Evolutionary conservation across 2,113 vertebrate species (phyloP).

Genomic region (Riparia riparia): DNA sequence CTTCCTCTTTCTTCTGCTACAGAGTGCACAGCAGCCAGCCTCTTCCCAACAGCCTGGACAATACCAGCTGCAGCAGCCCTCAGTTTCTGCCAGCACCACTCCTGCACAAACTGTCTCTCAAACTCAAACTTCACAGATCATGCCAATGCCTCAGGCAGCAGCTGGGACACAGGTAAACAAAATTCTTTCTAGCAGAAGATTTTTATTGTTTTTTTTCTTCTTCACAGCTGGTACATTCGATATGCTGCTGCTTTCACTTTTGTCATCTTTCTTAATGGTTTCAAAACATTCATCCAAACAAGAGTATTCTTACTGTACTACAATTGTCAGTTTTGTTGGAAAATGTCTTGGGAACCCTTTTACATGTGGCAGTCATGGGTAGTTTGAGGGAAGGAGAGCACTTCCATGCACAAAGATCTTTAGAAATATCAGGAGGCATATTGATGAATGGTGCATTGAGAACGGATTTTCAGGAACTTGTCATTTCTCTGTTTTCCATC

Average conservation of each 20-base stretch:
- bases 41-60: conserved; percentile 74
- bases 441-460: not conserved
- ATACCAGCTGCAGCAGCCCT: conserved; percentile 74
- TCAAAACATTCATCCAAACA: not conserved
- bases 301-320: not conserved
- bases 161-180: conserved; percentile 78
- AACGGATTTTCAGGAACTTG: not conserved
- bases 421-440: not conserved
- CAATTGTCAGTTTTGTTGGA: not conserved
- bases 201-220: not conserved
- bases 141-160: conserved; percentile 75
- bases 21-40: conserved; percentile 73
- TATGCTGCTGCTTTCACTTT: conserved; percentile 28
- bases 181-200: not conserved
- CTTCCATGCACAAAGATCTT: not conserved
- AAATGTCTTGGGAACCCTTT: not conserved
- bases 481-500: conserved; percentile 12
- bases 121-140: conserved; percentile 67
- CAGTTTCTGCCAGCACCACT: conserved; percentile 65
- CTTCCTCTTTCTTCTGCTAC: conserved; percentile 26
- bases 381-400: not conserved
- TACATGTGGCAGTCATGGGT: rapidly evolving
- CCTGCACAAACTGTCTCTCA: conserved; percentile 71
- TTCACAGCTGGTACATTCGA: conserved; percentile 6
- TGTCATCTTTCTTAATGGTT: conserved; percentile 18